phyloP scores from a whole-genome alignment of 2,797 vertebrate genomes.

The Labeo calbasu region DNA sequence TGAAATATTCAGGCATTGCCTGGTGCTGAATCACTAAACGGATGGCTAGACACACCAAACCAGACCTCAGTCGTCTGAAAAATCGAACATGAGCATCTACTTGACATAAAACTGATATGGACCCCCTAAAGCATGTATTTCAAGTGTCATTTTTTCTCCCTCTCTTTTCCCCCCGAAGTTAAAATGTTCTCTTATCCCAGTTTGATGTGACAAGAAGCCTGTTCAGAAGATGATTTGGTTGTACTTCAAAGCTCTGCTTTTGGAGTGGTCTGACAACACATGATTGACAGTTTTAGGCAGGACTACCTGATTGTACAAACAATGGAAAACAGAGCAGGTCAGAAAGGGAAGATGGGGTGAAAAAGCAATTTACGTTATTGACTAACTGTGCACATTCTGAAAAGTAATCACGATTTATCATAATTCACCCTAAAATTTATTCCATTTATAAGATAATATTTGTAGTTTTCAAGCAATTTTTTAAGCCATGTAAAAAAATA shows the following conservation, averaged over 20 bases:
- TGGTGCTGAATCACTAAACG: constrained; percentile 18
- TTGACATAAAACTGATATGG: neutral
- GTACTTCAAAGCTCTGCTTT: neutral
- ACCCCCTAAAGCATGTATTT: constrained; percentile 2
- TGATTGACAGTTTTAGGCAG: neutral
- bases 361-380: neutral
- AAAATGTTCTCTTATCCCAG: neutral
- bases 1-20: constrained; percentile 15
- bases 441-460: neutral
- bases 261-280: neutral
- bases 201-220: neutral
- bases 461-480: neutral
- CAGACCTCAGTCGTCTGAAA: neutral
- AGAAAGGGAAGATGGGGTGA: neutral
- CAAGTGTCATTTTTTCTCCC: neutral
- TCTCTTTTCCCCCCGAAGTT: neutral
- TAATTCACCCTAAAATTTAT: neutral
- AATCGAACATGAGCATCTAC: neutral
- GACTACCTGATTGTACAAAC: neutral
- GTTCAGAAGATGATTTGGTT: neutral
- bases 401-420: neutral
- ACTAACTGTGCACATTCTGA: neutral
- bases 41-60: neutral
- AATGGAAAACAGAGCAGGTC: neutral
- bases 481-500: neutral